Conservation (phyloP, 2,797 vertebrate genomes). For the Phyllotis vaccarum region DNA sequence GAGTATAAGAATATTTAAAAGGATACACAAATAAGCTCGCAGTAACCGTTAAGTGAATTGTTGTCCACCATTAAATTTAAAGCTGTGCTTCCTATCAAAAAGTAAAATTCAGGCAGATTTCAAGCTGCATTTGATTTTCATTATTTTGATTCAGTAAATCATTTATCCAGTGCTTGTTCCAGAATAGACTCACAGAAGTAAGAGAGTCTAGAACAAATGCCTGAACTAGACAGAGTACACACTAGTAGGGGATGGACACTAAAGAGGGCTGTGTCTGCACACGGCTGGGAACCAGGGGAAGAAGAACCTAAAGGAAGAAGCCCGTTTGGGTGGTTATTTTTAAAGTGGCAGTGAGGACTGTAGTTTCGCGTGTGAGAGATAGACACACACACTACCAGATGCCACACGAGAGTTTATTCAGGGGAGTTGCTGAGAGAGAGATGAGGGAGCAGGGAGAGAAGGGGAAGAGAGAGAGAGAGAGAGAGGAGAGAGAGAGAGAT, state of each 20-base stretch:
- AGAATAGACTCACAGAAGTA: not conserved
- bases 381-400: no score
- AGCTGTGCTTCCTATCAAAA: not conserved
- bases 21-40: not conserved
- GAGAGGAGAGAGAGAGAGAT: no score
- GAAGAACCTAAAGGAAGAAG: not conserved
- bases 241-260: not conserved
- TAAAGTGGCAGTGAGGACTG: not conserved
- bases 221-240: not conserved
- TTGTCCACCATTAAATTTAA: conserved; percentile 30
- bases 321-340: not conserved
- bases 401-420: no score
- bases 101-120: conserved; percentile 27
- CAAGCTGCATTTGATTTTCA: conserved; percentile 17
- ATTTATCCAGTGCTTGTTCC: conserved; percentile 12
- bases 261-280: not conserved
- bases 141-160: conserved; percentile 48
- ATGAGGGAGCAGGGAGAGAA: no score
- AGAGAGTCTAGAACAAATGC: conserved; percentile 9
- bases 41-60: not conserved
- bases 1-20: conserved; percentile 29
- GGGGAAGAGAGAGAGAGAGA: no score
- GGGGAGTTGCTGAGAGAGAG: no score
- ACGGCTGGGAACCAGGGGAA: not conserved
- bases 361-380: no score